Percentiles rank a stretch among this genome's conserved stretches.
Conservation (phyloP, 2,113 vertebrate species). For the Myxocyprinus asiaticus region DNA sequence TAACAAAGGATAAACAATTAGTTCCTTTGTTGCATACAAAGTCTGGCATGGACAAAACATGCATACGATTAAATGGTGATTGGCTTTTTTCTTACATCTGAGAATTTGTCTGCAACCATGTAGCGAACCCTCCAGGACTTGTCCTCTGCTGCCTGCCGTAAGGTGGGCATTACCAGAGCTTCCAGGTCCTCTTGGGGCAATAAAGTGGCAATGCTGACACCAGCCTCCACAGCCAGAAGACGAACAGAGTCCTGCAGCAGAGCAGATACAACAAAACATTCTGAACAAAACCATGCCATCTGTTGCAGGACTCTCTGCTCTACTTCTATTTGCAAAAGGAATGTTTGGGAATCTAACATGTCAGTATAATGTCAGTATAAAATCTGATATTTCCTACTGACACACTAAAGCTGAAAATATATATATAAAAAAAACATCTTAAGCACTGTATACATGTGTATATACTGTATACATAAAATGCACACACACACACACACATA, state of each 20-base stretch:
- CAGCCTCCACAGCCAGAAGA: slow-evolving; percentile 88
- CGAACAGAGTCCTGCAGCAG: slow-evolving; percentile 81
- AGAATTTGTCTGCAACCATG: slow-evolving; percentile 93
- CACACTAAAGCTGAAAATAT: too few relatives aligned
- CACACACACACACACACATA: too few relatives aligned
- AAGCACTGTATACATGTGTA: too few relatives aligned
- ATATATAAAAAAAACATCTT: neutral
- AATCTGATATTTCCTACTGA: too few relatives aligned
- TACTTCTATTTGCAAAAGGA: too few relatives aligned
- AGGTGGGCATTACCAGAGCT: slow-evolving; percentile 84
- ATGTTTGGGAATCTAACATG: too few relatives aligned
- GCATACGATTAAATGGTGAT: neutral
- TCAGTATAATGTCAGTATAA: too few relatives aligned
- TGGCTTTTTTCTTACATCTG: slow-evolving; percentile 73
- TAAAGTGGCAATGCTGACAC: slow-evolving; percentile 85
- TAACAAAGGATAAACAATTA: too few relatives aligned
- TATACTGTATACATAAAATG: too few relatives aligned
- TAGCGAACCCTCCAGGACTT: slow-evolving; percentile 93
- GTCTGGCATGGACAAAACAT: neutral
- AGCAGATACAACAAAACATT: neutral
- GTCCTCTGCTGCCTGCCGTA: slow-evolving; percentile 86
- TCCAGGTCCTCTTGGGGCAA: slow-evolving; percentile 86
- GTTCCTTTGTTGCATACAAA: neutral
- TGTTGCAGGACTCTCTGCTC: too few relatives aligned
- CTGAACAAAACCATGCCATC: too few relatives aligned